Percentiles rank a stretch among this genome's conserved stretches.
phyloP scores from a whole-genome alignment of 2,888 invertebrate species.

The Tiliacea aurago region DNA sequence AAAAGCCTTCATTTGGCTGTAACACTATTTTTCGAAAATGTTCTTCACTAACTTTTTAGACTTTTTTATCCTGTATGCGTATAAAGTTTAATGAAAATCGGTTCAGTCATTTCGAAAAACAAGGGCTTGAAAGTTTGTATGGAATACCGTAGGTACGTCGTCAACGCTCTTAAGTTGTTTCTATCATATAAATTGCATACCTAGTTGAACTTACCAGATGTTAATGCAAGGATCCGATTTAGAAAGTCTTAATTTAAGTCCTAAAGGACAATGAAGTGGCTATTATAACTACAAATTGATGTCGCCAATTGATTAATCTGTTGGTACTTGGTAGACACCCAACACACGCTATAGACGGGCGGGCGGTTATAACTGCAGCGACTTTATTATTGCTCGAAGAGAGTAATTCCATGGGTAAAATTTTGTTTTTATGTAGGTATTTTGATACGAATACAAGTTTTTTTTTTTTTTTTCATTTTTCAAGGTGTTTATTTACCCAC shows the following conservation, averaged over 20 bases:
- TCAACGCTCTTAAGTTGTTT: too few species aligned
- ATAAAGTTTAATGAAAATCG: too few species aligned
- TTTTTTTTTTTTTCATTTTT: too few species aligned
- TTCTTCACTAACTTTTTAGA: too few species aligned
- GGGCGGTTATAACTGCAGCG: slow-evolving; percentile 26
- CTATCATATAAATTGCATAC: background rate
- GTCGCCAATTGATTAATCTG: slow-evolving; percentile 68
- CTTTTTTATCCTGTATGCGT: too few species aligned
- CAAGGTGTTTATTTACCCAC: too few species aligned
- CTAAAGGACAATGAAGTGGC: slow-evolving; percentile 52
- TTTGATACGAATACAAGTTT: background rate
- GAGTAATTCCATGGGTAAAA: background rate
- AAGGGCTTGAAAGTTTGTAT: too few species aligned
- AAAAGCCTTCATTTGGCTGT: too few species aligned
- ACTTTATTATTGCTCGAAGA: slow-evolving; percentile 20
- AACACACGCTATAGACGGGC: slow-evolving; percentile 58
- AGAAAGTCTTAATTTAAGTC: slow-evolving; percentile 53
- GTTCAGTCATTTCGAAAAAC: too few species aligned
- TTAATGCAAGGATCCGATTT: slow-evolving; percentile 25
- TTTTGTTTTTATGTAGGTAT: background rate
- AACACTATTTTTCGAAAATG: too few species aligned
- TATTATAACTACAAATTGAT: slow-evolving; percentile 68
- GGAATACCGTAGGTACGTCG: too few species aligned
- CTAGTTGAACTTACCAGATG: slow-evolving; percentile 8
- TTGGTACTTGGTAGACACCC: slow-evolving; percentile 63